Evolutionary conservation across 2,113 vertebrate species (phyloP), one percentile per base, ranked within the genome.

Genomic region (Tylochromis polylepis): DNA sequence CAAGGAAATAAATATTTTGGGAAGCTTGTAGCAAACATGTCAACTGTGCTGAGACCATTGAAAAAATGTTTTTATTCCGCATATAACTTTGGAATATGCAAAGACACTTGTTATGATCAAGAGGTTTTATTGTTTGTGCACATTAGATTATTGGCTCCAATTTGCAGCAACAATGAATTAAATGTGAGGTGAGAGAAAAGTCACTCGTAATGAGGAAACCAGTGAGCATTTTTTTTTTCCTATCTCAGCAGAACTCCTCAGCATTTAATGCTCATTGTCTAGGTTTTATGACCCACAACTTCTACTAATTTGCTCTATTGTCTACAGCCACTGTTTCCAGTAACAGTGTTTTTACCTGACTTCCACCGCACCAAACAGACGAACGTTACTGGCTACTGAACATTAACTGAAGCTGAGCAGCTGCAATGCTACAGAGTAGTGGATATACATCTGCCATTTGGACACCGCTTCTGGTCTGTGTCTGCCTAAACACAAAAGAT

Each of bases 1-100:
- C 89, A 87, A 59, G 16, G 78, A 87, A 92, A 94, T 82, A 92
- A 79, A 93, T 83, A 79, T 81, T 88, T 60, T 85, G 18, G 57
- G 51, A 38, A 55, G 11, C n/a, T 78, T 85, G 46, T 57, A 53
- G 56, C 27, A 86, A 65, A 75, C 31, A 83, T 84, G 75, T 82
- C 49, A 81, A 60, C 8, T 24, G 9, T 77, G 84, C 87, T 78
- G 67, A 43, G 51, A 79, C 58, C 20, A 49, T 9, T 82, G 57
- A 70, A 79, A 88, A 65, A 38, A 15, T 56, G 2, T 57, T 83
- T 65, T 60, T 34, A 20, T 56, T 62, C 8, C 34, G n/a, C 27
- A 22, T 77, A 12, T n/a, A 49, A 20, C n/a, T n/a, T 34, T 53
- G 46, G 18, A 53, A 53, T 53, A 53, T 77, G 43, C 46, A 53